Conservation (phyloP, 1,140 invertebrate species). For the Holotrichia oblita region DNA sequence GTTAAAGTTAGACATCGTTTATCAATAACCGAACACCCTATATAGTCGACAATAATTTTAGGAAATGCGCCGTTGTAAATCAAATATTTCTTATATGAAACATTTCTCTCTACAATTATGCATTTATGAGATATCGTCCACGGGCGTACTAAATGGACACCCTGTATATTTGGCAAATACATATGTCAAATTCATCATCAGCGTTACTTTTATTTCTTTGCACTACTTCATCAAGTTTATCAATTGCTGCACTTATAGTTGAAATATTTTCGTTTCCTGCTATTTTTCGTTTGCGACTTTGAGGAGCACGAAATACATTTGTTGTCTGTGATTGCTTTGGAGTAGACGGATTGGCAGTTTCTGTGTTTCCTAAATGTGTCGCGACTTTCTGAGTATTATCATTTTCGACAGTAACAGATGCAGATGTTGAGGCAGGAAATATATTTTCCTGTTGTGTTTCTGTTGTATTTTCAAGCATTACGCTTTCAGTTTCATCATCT, state of each 20-base stretch:
- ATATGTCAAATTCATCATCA: too few relatives aligned
- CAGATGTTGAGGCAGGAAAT: slow-evolving; percentile 46
- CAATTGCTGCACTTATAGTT: slow-evolving; percentile 46
- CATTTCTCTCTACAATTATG: too few relatives aligned
- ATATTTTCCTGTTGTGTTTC: slow-evolving; percentile 44
- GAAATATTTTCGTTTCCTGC: slow-evolving; percentile 45
- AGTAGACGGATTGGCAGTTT: slow-evolving; percentile 45
- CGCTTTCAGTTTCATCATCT: slow-evolving; percentile 45
- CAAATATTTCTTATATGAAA: too few relatives aligned
- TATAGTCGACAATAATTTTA: too few relatives aligned
- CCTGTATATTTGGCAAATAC: slow-evolving; percentile 44
- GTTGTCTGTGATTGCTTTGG: slow-evolving; percentile 44
- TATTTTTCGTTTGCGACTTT: slow-evolving; percentile 46
- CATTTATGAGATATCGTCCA: too few relatives aligned
- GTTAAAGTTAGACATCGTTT: too few relatives aligned
- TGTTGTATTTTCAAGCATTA: slow-evolving; percentile 43
- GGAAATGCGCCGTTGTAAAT: too few relatives aligned
- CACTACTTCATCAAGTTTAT: slow-evolving; percentile 49
- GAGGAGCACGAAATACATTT: slow-evolving; percentile 40
- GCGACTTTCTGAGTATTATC: slow-evolving; percentile 42
- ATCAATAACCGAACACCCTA: too few relatives aligned
- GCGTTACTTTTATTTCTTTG: slow-evolving; percentile 42
- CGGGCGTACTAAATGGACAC: too few relatives aligned
- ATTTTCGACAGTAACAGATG: slow-evolving; percentile 45
- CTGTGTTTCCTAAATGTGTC: slow-evolving; percentile 44